Evolutionary conservation across 2,888 invertebrate species (phyloP).

Genomic region (Cerastoderma edule): DNA sequence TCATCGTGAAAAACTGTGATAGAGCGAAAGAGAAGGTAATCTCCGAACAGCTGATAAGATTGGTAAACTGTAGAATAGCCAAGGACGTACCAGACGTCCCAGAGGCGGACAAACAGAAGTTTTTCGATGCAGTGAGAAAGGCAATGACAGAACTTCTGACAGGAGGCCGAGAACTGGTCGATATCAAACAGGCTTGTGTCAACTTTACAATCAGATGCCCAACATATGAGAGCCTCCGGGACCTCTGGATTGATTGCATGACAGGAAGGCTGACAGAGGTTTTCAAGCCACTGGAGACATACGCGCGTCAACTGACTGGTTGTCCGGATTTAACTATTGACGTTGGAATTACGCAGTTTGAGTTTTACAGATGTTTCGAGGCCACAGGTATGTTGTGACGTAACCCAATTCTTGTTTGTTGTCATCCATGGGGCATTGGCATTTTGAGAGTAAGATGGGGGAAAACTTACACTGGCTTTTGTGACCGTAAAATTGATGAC

Average conservation of each 20-base stretch:
- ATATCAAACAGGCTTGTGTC: conserved; percentile 20
- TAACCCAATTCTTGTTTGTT: background rate
- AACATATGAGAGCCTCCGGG: conserved; percentile 4
- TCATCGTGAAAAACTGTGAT: conserved; percentile 19
- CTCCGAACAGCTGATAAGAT: conserved; percentile 8
- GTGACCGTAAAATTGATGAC: too few species aligned
- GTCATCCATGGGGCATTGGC: background rate
- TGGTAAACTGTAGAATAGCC: background rate
- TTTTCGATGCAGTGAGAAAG: conserved; percentile 6
- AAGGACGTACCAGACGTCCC: background rate
- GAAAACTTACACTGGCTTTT: too few species aligned
- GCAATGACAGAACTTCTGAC: conserved; percentile 21
- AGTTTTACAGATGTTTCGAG: conserved; percentile 11
- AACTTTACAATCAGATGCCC: conserved; percentile 7
- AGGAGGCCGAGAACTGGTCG: conserved; percentile 5
- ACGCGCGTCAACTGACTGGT: background rate
- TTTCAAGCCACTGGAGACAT: background rate
- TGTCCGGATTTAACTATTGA: conserved; percentile 7
- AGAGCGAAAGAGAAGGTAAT: conserved; percentile 7
- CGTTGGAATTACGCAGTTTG: conserved; percentile 13
- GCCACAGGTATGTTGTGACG: background rate
- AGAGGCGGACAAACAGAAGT: background rate
- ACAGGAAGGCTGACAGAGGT: background rate
- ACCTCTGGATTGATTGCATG: conserved; percentile 8
- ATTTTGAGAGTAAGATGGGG: too few species aligned